Conservation (phyloP, 2,113 vertebrate genomes). For the zebrafish (Danio rerio) region DNA sequence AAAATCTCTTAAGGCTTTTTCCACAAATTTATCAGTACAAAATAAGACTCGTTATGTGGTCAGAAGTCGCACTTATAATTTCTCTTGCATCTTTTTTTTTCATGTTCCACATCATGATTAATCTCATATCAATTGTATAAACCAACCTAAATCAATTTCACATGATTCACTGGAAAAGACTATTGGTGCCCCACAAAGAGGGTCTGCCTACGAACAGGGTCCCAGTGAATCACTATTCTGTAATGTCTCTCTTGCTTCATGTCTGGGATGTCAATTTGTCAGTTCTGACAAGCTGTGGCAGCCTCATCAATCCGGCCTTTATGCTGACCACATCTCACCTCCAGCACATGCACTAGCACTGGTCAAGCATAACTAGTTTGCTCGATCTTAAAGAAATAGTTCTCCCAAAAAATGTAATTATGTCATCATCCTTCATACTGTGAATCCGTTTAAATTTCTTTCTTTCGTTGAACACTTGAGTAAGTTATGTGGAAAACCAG, state of each 20-base stretch:
- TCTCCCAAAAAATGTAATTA: no score
- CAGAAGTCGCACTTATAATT: no score
- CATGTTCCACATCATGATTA: constrained; percentile 71
- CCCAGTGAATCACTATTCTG: constrained; percentile 72
- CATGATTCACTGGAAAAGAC: constrained; percentile 59
- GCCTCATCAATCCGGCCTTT: constrained; percentile 68
- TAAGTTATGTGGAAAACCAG: no score
- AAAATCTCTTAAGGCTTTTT: no score
- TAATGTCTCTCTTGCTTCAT: constrained; percentile 77
- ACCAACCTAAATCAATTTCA: constrained; percentile 72
- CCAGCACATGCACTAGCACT: background rate
- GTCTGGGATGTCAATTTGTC: constrained; percentile 75
- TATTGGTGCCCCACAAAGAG: constrained; percentile 55
- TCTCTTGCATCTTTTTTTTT: constrained; percentile 64
- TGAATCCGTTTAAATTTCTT: background rate
- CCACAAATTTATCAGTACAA: no score
- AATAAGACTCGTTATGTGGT: no score
- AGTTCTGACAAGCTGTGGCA: constrained; percentile 71
- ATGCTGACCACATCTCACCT: constrained; percentile 57
- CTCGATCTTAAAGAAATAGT: no score
- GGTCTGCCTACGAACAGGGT: constrained; percentile 60
- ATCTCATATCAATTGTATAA: constrained; percentile 70
- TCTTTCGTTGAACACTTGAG: background rate
- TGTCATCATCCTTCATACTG: no score
- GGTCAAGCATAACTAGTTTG: background rate